Evolutionary conservation across 2,797 vertebrate genomes (phyloP).

Genomic region (Peromyscus nudipes): DNA sequence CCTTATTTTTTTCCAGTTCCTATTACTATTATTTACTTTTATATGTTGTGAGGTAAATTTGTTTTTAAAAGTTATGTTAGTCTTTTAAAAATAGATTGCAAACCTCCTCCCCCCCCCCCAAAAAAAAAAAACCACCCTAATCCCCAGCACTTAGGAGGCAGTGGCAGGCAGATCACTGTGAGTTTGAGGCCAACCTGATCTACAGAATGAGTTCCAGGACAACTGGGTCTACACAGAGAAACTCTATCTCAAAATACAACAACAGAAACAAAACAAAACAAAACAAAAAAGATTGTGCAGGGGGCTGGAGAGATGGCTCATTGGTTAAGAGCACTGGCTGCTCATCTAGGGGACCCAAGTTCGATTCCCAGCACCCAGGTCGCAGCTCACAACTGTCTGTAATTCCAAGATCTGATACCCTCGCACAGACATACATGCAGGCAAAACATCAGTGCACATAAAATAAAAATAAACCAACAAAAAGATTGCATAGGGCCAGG

Average conservation of each 20-base stretch:
- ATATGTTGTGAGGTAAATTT: background rate
- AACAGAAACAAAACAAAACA: too few relatives aligned
- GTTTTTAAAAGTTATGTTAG: slow-evolving; percentile 13
- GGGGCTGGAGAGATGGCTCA: too few relatives aligned
- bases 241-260: background rate
- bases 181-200: background rate
- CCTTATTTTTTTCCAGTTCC: background rate
- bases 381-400: too few relatives aligned
- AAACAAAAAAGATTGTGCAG: background rate
- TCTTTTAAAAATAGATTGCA: slow-evolving; percentile 27
- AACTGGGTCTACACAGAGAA: background rate
- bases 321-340: too few relatives aligned
- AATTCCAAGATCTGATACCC: too few relatives aligned
- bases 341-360: too few relatives aligned
- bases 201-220: background rate
- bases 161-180: background rate
- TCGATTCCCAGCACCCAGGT: too few relatives aligned
- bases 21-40: background rate
- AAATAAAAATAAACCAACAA: background rate
- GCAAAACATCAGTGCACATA: too few relatives aligned
- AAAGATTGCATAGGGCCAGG: background rate
- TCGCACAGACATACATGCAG: too few relatives aligned
- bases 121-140: background rate
- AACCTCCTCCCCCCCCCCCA: too few relatives aligned
- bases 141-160: background rate